phyloP scores from a whole-genome alignment of 2,888 invertebrate species.

The Hybos culiciformis region DNA sequence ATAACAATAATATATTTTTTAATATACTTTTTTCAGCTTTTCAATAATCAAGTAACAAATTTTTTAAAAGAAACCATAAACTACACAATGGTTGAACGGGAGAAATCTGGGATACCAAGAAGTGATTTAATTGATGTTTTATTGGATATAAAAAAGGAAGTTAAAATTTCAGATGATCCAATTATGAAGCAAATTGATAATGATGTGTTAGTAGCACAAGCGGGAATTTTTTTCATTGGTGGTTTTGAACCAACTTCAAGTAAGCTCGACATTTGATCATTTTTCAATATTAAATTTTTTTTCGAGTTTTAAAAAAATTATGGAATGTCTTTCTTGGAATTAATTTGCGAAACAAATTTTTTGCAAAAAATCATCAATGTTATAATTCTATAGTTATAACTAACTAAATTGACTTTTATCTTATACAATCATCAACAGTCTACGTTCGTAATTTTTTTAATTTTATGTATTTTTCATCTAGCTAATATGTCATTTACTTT shows the following conservation, averaged over 20 bases:
- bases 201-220: conserved; percentile 30
- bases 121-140: conserved; percentile 40
- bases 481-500: conserved; percentile 35
- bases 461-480: too few species aligned
- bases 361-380: too few species aligned
- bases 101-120: conserved; percentile 27
- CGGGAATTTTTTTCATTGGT: conserved; percentile 29
- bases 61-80: conserved; percentile 26
- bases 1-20: background rate
- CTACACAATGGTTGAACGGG: conserved; percentile 33
- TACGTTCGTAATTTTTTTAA: too few species aligned
- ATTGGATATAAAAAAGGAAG: conserved; percentile 31
- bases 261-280: too few species aligned
- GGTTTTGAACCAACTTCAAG: conserved; percentile 34
- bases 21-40: background rate
- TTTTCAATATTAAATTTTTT: too few species aligned
- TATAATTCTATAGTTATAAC: too few species aligned
- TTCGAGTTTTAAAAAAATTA: too few species aligned
- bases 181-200: conserved; percentile 18
- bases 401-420: too few species aligned
- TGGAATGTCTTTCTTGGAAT: too few species aligned
- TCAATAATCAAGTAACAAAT: background rate
- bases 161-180: conserved; percentile 12
- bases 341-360: too few species aligned
- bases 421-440: too few species aligned